A percentile compares a stretch with the other conserved stretches of the same genome.
Conservation (phyloP, 2,113 vertebrate genomes). For the Diadophis punctatus region DNA sequence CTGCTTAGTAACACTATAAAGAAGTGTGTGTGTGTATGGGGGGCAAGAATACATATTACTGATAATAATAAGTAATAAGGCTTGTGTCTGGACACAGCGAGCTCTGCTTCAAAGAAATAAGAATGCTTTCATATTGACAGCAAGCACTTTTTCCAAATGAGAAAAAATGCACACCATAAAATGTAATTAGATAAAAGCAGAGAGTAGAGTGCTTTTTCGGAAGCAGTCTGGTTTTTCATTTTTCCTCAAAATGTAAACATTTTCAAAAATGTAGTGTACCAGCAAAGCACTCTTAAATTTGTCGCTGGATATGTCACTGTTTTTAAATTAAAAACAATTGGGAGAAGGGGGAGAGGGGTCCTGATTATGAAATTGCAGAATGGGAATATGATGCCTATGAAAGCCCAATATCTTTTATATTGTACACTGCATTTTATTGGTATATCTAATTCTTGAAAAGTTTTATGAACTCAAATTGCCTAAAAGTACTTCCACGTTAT, state of each 20-base stretch:
- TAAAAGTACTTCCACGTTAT: background rate
- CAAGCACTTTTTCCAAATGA: background rate
- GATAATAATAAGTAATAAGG: background rate
- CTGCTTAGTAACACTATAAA: background rate
- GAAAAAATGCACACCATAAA: background rate
- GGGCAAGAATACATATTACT: background rate
- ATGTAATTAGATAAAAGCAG: background rate
- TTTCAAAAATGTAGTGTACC: background rate
- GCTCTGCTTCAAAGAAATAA: background rate
- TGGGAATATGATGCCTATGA: constrained; percentile 30
- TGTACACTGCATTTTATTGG: background rate
- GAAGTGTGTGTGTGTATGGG: background rate
- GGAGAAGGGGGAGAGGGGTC: background rate
- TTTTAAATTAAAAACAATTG: background rate
- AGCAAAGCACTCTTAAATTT: constrained; percentile 25
- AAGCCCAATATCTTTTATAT: background rate
- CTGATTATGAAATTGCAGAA: constrained; percentile 18
- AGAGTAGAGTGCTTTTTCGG: background rate
- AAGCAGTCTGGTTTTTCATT: background rate
- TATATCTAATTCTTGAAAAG: constrained; percentile 20
- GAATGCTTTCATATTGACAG: background rate
- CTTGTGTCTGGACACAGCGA: background rate
- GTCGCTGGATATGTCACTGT: constrained; percentile 23
- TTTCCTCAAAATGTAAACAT: background rate
- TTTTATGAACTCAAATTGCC: background rate